Evolutionary conservation across 2,797 vertebrate species (phyloP).

Genomic region (Gobio occitaniae): DNA sequence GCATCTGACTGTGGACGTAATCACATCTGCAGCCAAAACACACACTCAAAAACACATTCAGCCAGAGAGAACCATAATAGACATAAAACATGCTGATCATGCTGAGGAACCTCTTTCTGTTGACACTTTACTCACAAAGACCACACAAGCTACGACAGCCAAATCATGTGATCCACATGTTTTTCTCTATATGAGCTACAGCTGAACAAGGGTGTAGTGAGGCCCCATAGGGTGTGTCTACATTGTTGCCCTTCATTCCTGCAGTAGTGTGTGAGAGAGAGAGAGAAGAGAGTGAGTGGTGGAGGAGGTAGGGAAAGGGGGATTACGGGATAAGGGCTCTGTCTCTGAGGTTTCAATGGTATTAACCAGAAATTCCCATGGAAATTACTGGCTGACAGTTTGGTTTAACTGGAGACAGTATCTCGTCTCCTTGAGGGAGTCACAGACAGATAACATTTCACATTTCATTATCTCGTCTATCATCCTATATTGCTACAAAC

Average conservation of each 20-base stretch:
- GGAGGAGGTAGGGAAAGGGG: conserved; percentile 15
- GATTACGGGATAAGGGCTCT: conserved; percentile 61
- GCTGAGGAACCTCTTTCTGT: conserved; percentile 22
- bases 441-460: conserved; percentile 53
- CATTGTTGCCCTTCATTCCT: conserved; percentile 40
- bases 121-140: conserved; percentile 29
- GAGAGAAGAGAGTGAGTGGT: neutral
- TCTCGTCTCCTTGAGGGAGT: conserved; percentile 60
- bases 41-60: conserved; percentile 7
- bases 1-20: conserved; percentile 34
- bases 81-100: conserved; percentile 31
- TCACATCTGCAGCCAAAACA: conserved; percentile 28
- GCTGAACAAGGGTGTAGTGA: neutral
- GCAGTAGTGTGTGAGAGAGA: neutral
- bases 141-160: neutral
- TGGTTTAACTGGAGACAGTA: conserved; percentile 71
- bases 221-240: conserved; percentile 26
- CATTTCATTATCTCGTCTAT: conserved; percentile 32
- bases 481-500: conserved; percentile 9
- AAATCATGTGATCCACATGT: conserved; percentile 20
- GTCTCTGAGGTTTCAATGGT: conserved; percentile 80
- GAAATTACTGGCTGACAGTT: conserved; percentile 77
- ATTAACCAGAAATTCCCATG: conserved; percentile 74
- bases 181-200: conserved; percentile 20
- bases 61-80: neutral